These are phyloP conservation scores for Kryptopterus vitreolus DNA, from an alignment of 2,797 vertebrate species.

Conservation along the genomic window DNA sequence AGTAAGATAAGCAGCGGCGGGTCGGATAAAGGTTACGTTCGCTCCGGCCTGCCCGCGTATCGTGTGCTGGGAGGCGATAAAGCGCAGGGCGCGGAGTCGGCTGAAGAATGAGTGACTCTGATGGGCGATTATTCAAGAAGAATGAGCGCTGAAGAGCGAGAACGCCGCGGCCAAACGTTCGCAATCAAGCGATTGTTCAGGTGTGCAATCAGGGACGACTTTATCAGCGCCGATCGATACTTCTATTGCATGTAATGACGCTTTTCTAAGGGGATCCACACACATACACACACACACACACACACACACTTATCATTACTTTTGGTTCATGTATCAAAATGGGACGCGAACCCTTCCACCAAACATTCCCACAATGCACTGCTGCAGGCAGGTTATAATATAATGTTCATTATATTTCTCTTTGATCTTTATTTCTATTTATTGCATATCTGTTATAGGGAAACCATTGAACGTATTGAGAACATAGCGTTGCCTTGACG, in stretches of 20 bases:
- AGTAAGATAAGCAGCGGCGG: slow-evolving; percentile 33
- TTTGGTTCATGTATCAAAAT: neutral
- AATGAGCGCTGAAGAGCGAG: neutral
- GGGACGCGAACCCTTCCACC: neutral
- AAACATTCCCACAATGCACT: neutral
- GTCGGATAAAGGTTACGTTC: slow-evolving; percentile 37
- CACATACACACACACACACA: neutral
- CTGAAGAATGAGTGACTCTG: slow-evolving; percentile 12
- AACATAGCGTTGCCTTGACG: too few species aligned
- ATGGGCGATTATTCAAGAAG: slow-evolving; percentile 17
- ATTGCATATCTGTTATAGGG: too few species aligned
- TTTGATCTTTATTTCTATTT: too few species aligned
- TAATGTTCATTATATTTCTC: neutral
- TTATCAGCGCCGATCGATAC: neutral
- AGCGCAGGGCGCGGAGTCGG: slow-evolving; percentile 1
- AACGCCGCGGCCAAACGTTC: too few species aligned
- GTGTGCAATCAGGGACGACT: slow-evolving; percentile 2
- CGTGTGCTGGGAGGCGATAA: slow-evolving; percentile 17
- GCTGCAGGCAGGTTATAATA: neutral
- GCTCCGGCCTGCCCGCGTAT: neutral
- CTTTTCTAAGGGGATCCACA: neutral
- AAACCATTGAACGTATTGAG: too few species aligned
- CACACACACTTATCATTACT: neutral
- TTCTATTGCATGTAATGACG: neutral
- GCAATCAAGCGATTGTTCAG: neutral